These are phyloP conservation scores for Phyllostomus discolor DNA, from an alignment of 2,113 vertebrate genomes.

Conservation along the genomic window DNA sequence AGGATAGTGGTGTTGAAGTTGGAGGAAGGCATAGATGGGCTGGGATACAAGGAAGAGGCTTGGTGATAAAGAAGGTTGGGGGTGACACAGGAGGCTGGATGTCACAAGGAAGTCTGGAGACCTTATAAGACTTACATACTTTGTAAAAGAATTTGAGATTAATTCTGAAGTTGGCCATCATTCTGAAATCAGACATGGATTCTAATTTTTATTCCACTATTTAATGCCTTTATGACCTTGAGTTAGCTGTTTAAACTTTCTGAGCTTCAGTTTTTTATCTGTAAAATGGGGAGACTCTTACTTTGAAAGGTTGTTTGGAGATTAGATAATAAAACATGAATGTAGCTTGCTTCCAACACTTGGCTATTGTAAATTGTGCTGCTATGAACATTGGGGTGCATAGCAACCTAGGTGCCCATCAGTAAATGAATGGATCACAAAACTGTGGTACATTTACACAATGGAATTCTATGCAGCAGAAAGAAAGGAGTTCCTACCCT, in stretches of 20 bases:
- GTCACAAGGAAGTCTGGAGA: not conserved
- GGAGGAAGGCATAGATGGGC: not conserved
- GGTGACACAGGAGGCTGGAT: not conserved
- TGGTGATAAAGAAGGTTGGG: not conserved
- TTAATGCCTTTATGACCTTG: constrained; percentile 14
- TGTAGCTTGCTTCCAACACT: not conserved
- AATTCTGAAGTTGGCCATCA: not conserved
- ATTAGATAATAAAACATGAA: not conserved
- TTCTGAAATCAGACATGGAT: constrained; percentile 28
- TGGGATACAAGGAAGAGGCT: not conserved
- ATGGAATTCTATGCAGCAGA: too few relatives aligned
- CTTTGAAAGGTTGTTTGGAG: not conserved
- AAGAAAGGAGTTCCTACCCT: too few relatives aligned
- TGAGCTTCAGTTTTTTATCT: not conserved
- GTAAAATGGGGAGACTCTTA: not conserved
- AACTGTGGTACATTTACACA: too few relatives aligned
- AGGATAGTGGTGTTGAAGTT: not conserved
- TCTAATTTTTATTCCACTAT: not conserved
- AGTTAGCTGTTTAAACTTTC: not conserved
- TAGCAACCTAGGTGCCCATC: too few relatives aligned
- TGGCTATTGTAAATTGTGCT: too few relatives aligned
- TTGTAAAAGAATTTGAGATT: not conserved
- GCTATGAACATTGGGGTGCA: too few relatives aligned
- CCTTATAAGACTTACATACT: not conserved
- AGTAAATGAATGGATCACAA: too few relatives aligned